Conservation (phyloP, 1,140 invertebrate species). For the Ganaspis sp. region DNA sequence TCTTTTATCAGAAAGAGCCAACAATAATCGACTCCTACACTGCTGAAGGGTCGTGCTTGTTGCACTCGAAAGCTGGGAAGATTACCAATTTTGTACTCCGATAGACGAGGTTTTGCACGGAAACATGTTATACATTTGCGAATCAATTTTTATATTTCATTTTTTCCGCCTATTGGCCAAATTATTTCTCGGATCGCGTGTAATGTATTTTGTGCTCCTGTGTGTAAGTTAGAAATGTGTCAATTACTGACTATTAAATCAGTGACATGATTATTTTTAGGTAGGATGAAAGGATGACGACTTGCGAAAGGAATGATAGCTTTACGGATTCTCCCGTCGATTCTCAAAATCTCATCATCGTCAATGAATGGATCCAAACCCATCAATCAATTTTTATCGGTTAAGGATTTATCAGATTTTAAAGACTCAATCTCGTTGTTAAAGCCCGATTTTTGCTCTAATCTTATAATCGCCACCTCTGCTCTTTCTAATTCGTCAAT, state of each 20-base stretch:
- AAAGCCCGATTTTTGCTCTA: background rate
- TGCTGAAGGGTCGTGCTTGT: conserved; percentile 57
- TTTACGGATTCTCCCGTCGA: conserved; percentile 63
- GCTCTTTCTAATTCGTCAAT: background rate
- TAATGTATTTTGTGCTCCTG: conserved; percentile 46
- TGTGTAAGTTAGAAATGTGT: conserved; percentile 53
- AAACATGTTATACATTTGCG: conserved; percentile 51
- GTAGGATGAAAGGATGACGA: conserved; percentile 72
- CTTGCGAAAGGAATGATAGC: conserved; percentile 55
- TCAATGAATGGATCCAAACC: conserved; percentile 64
- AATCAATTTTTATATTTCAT: conserved; percentile 40
- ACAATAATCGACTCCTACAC: conserved; percentile 68
- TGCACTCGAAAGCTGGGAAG: conserved; percentile 60
- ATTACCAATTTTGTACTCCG: conserved; percentile 60
- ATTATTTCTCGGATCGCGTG: conserved; percentile 41
- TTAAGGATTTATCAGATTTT: background rate
- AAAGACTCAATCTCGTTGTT: background rate
- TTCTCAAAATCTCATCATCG: conserved; percentile 58
- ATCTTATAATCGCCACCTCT: background rate
- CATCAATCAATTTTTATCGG: background rate
- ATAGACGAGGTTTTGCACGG: conserved; percentile 30
- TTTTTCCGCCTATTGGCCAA: conserved; percentile 52
- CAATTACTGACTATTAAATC: conserved; percentile 59
- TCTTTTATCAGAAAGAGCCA: conserved; percentile 63
- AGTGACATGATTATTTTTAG: conserved; percentile 53